phyloP scores from a whole-genome alignment of 2,113 vertebrate genomes.

The Nyctereutes procyonoides region DNA sequence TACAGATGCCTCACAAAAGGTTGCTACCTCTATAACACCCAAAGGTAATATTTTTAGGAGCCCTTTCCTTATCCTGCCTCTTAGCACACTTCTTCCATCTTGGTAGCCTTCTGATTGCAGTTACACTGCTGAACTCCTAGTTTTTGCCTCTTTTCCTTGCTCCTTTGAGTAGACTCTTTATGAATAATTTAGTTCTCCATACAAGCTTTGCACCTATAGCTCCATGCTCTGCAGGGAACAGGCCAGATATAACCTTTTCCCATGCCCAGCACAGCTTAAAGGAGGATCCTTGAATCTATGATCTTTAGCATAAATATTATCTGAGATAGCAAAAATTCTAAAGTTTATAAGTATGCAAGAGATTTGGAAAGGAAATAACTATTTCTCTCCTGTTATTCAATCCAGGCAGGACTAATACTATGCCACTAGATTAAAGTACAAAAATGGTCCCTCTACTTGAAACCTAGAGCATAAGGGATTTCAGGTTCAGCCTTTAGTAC shows the following conservation, averaged over 20 bases:
- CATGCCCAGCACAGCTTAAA: not conserved
- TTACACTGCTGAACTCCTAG: not conserved
- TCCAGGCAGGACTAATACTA: not conserved
- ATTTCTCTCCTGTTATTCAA: not conserved
- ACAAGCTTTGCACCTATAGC: not conserved
- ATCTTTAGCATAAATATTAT: not conserved
- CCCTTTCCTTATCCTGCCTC: not conserved
- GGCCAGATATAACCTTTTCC: not conserved
- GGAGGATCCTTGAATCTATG: not conserved
- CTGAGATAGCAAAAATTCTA: constrained; percentile 5
- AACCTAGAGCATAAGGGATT: not conserved
- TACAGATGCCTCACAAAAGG: not conserved
- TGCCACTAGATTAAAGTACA: not conserved
- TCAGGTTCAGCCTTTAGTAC: not conserved
- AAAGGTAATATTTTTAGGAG: constrained; percentile 22
- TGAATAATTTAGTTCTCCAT: not conserved
- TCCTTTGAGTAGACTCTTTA: not conserved
- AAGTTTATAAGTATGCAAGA: not conserved
- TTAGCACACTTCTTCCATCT: not conserved
- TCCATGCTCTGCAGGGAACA: not conserved
- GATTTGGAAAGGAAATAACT: constrained; percentile 7
- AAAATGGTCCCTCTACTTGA: not conserved
- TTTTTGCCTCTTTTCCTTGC: constrained; percentile 12
- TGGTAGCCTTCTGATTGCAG: not conserved
- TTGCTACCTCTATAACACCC: not conserved